Conservation (phyloP, 2,888 invertebrate genomes). For the Ferdinandea cuprea region DNA sequence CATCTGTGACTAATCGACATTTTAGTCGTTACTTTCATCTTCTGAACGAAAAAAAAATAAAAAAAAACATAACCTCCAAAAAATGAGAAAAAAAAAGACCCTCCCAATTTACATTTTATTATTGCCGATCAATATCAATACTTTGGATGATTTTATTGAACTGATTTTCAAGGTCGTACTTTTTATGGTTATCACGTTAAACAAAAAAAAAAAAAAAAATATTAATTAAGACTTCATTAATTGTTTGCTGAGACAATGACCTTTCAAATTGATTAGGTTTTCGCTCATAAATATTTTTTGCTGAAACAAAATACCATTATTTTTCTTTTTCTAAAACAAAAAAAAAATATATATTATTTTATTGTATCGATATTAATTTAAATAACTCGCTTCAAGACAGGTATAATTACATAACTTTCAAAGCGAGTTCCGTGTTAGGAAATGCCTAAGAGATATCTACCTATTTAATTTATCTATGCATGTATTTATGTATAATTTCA, state of each 20-base stretch:
- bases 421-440: conserved; percentile 22
- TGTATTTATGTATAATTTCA: conserved; percentile 2
- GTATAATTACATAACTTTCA: conserved; percentile 41
- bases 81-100: not conserved
- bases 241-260: conserved; percentile 15
- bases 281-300: conserved; percentile 11
- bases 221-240: conserved; percentile 10
- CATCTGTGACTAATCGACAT: too few species aligned
- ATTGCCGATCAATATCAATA: not conserved
- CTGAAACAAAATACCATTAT: conserved; percentile 8
- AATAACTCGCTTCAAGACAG: conserved; percentile 36
- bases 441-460: conserved; percentile 23
- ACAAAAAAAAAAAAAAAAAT: not conserved
- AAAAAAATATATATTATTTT: not conserved
- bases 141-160: not conserved
- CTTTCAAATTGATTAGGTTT: conserved; percentile 1
- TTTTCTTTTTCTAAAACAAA: not conserved
- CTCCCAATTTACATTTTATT: not conserved
- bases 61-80: not conserved
- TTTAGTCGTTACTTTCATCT: too few species aligned
- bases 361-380: conserved; percentile 22
- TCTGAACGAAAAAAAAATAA: too few species aligned
- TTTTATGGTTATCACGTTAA: not conserved
- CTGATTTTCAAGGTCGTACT: conserved; percentile 6
- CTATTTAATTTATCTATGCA: too few species aligned